Percentiles rank a stretch among this genome's conserved stretches.
phyloP scores from a whole-genome alignment of 1,140 invertebrate genomes.

The Temnothorax longispinosus region DNA sequence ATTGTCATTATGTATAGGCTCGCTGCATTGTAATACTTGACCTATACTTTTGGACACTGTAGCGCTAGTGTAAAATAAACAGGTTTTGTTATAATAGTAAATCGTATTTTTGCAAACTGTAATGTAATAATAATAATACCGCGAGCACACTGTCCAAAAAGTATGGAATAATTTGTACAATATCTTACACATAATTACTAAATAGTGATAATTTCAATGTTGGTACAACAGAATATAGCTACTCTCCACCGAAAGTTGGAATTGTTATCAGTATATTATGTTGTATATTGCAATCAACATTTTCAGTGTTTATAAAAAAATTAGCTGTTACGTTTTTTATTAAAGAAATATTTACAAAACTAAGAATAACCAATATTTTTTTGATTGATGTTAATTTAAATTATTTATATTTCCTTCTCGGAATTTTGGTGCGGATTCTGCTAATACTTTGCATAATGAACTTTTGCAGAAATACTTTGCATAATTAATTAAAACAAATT shows the following conservation, averaged over 20 bases:
- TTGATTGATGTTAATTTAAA: slow-evolving; percentile 77
- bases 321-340: slow-evolving; percentile 82
- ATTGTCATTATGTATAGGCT: slow-evolving; percentile 74
- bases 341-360: slow-evolving; percentile 81
- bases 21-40: slow-evolving; percentile 80
- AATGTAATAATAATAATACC: slow-evolving; percentile 70
- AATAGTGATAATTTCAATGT: slow-evolving; percentile 81
- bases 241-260: slow-evolving; percentile 79
- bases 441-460: slow-evolving; percentile 6
- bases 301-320: slow-evolving; percentile 81
- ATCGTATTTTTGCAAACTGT: slow-evolving; percentile 80
- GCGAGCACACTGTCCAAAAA: slow-evolving; percentile 81
- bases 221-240: slow-evolving; percentile 82
- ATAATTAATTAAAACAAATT: slow-evolving; percentile 71
- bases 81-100: slow-evolving; percentile 79
- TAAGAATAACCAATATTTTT: slow-evolving; percentile 77
- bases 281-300: slow-evolving; percentile 83
- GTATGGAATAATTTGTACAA: slow-evolving; percentile 83
- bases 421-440: slow-evolving; percentile 64
- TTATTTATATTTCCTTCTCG: slow-evolving; percentile 76
- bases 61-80: slow-evolving; percentile 73
- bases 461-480: slow-evolving; percentile 61
- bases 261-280: slow-evolving; percentile 83
- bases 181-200: slow-evolving; percentile 76
- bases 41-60: slow-evolving; percentile 82